Base-by-base conservation (phyloP, 2,888 invertebrate species). In the Ectropis crepuscularia region DNA sequence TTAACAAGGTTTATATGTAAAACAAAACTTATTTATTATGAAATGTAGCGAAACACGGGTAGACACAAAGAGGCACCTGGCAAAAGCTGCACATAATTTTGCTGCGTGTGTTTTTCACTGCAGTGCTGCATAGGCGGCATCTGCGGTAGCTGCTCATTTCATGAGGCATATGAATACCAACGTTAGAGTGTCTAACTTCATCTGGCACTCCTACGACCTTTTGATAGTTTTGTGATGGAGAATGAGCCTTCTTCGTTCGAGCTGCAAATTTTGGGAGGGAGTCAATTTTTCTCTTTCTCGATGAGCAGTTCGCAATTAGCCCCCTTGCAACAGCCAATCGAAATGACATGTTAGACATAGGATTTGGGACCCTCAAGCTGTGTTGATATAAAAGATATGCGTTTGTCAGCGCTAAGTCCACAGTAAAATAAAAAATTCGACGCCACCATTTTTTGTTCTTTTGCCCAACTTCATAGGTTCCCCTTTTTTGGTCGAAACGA, bases 311-410 rank as follows among this genome's bases (percentile, higher is more conserved):
- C 6, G 43, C 43, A 43, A 45, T 45, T 12, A 45, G 45, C 45
- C 45, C n/a, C 6, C 45, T 11, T 11, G 45, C 45, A 11, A 45
- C 12, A 45, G 6, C 4, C 45, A 45, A n/a, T n/a, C n/a, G 45
- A 45, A 45, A 45, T 59, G 61, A 59, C 67, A 70, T 67, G 50
- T 57, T 43, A 6, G 45, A 45, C 12, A 45, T 11, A 12, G 45
- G 45, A 12, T 45, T 45, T 11, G 5, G 45, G 12, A 45, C 45
- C 12, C 45, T 45, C 45, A 12, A 6, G 45, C 12, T 45, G n/a
- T 12, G 43, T 43, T 45, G 12, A 8, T 45, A 45, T n/a, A n/a
- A n/a, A n/a, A n/a, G n/a, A n/a, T n/a, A n/a, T n/a, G n/a, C n/a
- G n/a, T n/a, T n/a, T n/a, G n/a, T n/a, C n/a, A n/a, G n/a, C n/a